Base-by-base conservation (phyloP, 2,888 invertebrate species). In the Plemyria rubiginata region DNA sequence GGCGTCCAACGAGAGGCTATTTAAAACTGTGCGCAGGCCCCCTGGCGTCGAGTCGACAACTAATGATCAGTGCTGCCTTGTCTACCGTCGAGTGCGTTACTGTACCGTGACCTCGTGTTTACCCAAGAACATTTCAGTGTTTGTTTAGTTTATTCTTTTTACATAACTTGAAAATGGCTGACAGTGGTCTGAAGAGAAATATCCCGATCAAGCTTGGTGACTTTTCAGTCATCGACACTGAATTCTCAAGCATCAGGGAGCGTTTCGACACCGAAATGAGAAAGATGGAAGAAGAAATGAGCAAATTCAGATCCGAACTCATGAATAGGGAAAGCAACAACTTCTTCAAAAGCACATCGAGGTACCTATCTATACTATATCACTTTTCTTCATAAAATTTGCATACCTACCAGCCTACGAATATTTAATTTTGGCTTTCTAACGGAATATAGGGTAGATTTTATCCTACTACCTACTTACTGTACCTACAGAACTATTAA, bases 251-350 rank as follows among this genome's bases (percentile, higher is more conserved):
- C 93, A 99, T 99, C 87, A 95, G 98, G 82, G 98, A 98, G 88
- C 94, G 98, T 76, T 98, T 98, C 90, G 98, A 99, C 90, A 96
- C 96, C 71, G 99, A 99, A 94, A 99, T 99, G 99, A 95, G 96
- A 81, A 98, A 98, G 93, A 99, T 99, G 97, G 99, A 99, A 94
- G 98, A 98, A 82, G 99, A 99, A 94, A 99, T 99, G 99, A 96
- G 96, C 87, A 96, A 96, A 93, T 98, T 98, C 94, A 95, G 98
- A 79, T 96, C 97, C 73, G 98, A 98, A 87, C 94, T 98, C 71
- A 97, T 98, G 96, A 98, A 97, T 90, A 95, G 97, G 82, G 98
- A 98, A 90, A 96, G 97, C 82, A 96, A 96, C 88, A 97, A 97
- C 84, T 97, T 97, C 94, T 98, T 98, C 93, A 97, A 97, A 93